Evolutionary conservation across 2,113 vertebrate species (phyloP).

Genomic region (Poeciliopsis prolifica): DNA sequence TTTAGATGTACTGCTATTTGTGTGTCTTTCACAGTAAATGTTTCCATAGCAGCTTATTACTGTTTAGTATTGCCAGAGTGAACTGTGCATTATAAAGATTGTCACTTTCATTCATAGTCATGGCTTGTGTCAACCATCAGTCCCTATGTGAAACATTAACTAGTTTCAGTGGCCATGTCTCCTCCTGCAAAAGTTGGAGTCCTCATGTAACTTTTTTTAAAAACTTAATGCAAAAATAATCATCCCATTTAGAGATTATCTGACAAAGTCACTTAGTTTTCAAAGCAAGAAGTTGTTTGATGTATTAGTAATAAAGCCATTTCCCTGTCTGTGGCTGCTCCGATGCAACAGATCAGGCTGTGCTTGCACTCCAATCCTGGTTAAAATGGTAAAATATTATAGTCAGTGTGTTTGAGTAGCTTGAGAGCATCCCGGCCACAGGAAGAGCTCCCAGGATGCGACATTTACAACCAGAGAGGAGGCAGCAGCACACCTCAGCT

Average conservation of each 20-base stretch:
- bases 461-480: conserved; percentile 58
- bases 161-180: too few relatives aligned
- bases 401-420: conserved; percentile 16
- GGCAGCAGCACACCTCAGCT: conserved; percentile 26
- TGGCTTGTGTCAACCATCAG: not conserved
- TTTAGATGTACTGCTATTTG: too few relatives aligned
- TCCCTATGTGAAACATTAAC: not conserved
- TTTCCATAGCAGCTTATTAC: not conserved
- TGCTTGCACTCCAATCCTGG: not conserved
- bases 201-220: too few relatives aligned
- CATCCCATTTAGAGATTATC: not conserved
- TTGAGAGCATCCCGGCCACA: conserved; percentile 29
- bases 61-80: not conserved
- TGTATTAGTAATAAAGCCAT: not conserved
- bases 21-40: too few relatives aligned
- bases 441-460: conserved; percentile 19
- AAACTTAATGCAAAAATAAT: too few relatives aligned
- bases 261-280: not conserved
- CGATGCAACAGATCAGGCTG: not conserved
- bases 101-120: not conserved
- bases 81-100: not conserved
- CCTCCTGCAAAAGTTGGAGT: too few relatives aligned
- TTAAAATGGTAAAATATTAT: conserved; percentile 7
- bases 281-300: not conserved
- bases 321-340: not conserved